Base-by-base conservation (phyloP, 1,140 invertebrate genomes). In the Saxidomus purpurata region DNA sequence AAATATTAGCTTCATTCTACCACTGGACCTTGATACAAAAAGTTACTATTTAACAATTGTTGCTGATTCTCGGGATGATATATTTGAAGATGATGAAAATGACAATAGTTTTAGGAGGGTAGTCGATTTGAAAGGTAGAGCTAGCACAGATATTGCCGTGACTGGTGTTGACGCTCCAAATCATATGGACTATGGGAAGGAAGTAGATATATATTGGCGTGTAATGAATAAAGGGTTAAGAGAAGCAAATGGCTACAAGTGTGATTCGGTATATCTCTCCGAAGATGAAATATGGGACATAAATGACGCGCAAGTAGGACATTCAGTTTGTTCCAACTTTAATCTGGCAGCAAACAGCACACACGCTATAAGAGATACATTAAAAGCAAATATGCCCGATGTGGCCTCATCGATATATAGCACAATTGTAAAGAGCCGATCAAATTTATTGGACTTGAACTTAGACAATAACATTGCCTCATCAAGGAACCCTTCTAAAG, bases 191-290 rank as follows among this genome's bases (percentile, higher is more conserved):
- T 84, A 47, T 47, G 81, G 81, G 4, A 69, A 28, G 22, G n/a
- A 22, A 8, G 69, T 84, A 61, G 25, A 13, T 9, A 43, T 84
- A 19, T 31, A 13, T 17, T 84, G 81, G 81, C 22, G 43, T 17
- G 22, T 84, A 13, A 25, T n/a, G 19, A 84, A 84, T 38, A 84
- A 84, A 69, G 81, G 81, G 0, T 25, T 61, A 9, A 49, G 49
- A 17, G 9, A 2, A 17, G 81, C 40, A 8, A 19, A 8, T 15
- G 81, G 81, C 0, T 84, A 84, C 31, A 84, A 84, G 69, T 84
- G 81, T 84, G 81, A 84, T 31, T 69, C 81, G 0, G 81, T 84
- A 1, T 84, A 84, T 84, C 25, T 84, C 8, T 84, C 81, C 0
- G 43, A 69, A 28, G 63, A 84, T 84, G 8, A 36, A 6, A 25